Conservation (phyloP, 2,888 invertebrate species). For the Drosophila vallismaia region DNA sequence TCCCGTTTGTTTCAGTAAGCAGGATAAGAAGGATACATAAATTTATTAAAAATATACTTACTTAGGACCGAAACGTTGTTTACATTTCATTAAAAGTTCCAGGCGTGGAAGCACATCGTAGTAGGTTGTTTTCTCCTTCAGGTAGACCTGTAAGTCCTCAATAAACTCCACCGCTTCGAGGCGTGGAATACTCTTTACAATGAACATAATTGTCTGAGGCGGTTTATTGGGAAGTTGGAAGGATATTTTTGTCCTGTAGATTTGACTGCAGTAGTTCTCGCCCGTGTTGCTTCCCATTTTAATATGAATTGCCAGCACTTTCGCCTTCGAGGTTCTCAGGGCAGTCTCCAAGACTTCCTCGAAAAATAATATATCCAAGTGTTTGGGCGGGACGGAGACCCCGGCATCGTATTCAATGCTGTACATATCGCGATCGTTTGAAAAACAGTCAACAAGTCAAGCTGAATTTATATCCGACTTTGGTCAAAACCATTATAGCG, state of each 20-base stretch:
- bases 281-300: conserved; percentile 73
- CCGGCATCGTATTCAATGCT: conserved; percentile 67
- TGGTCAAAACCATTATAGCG: not conserved
- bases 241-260: conserved; percentile 72
- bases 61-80: conserved; percentile 76
- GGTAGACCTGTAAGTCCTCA: conserved; percentile 83
- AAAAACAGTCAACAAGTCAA: conserved; percentile 6
- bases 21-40: not conserved
- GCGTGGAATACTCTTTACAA: conserved; percentile 67
- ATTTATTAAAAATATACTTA: conserved; percentile 36
- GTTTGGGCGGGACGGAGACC: conserved; percentile 53
- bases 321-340: conserved; percentile 53
- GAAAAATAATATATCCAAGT: conserved; percentile 73
- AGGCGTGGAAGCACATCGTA: conserved; percentile 82
- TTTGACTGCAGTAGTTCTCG: conserved; percentile 81
- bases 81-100: conserved; percentile 81
- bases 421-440: conserved; percentile 58
- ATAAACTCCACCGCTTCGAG: conserved; percentile 64
- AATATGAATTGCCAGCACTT: conserved; percentile 54
- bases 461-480: conserved; percentile 49
- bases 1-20: no score
- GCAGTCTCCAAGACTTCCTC: conserved; percentile 74
- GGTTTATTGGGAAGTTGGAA: conserved; percentile 35
- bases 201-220: conserved; percentile 41
- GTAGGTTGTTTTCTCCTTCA: conserved; percentile 83